These are phyloP conservation scores for Cryptops parisi DNA, from an alignment of 2,888 invertebrate genomes.

Conservation along the genomic window DNA sequence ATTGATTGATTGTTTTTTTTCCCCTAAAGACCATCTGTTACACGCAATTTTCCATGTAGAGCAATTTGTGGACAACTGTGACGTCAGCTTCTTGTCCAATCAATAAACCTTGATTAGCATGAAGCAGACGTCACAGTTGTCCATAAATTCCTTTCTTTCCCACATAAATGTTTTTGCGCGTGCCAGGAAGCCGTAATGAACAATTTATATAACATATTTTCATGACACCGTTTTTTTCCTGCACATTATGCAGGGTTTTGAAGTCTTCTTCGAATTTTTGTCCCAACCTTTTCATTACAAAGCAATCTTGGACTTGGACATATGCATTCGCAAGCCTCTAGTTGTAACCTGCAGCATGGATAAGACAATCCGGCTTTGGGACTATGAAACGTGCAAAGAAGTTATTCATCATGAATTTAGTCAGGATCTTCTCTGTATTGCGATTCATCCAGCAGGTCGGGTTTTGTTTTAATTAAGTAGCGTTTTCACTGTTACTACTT, in stretches of 20 bases:
- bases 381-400: conserved; percentile 67
- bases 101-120: too few relatives aligned
- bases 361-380: conserved; percentile 78
- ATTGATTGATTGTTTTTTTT: not conserved
- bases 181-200: too few relatives aligned
- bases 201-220: not conserved
- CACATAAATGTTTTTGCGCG: too few relatives aligned
- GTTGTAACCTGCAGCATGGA: conserved; percentile 70
- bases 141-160: too few relatives aligned
- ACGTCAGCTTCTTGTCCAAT: too few relatives aligned
- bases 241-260: not conserved
- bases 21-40: too few relatives aligned
- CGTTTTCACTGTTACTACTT: not conserved
- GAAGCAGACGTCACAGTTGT: too few relatives aligned
- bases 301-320: conserved; percentile 59
- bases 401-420: conserved; percentile 60
- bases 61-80: too few relatives aligned
- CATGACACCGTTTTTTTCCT: not conserved
- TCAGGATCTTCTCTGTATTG: conserved; percentile 63
- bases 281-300: conserved; percentile 39
- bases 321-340: conserved; percentile 80
- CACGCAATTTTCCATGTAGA: too few relatives aligned
- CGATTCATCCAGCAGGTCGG: conserved; percentile 48
- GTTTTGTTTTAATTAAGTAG: not conserved
- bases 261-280: conserved; percentile 7